Conservation (phyloP, 2,888 invertebrate species). For the Cosmopolites sordidus region DNA sequence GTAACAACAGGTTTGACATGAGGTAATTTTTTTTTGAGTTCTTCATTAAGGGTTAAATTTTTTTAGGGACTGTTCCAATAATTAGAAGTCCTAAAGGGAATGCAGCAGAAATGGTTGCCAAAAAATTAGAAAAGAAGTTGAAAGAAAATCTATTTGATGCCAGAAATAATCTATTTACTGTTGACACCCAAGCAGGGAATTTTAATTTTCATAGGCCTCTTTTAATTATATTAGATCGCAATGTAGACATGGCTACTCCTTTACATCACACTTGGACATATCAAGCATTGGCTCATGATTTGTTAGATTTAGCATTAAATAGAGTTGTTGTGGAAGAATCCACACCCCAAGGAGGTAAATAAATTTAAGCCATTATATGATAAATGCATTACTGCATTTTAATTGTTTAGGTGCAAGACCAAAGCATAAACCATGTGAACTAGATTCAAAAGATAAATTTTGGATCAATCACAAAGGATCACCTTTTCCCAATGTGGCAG, state of each 20-base stretch:
- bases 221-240: constrained; percentile 87
- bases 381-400: too few relatives aligned
- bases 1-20: constrained; percentile 76
- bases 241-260: constrained; percentile 95
- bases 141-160: constrained; percentile 96
- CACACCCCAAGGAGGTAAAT: constrained; percentile 19
- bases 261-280: constrained; percentile 99
- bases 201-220: constrained; percentile 91
- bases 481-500: constrained; percentile 91
- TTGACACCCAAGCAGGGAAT: constrained; percentile 72
- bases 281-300: constrained; percentile 96
- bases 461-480: constrained; percentile 94
- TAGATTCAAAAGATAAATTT: constrained; percentile 84
- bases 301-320: constrained; percentile 87
- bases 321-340: constrained; percentile 51
- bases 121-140: constrained; percentile 93
- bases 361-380: neutral
- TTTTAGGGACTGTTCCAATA: constrained; percentile 75
- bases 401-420: constrained; percentile 56
- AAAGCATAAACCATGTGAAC: constrained; percentile 84
- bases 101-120: constrained; percentile 98
- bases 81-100: constrained; percentile 91
- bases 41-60: neutral
- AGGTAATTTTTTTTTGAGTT: neutral
- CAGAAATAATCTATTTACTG: constrained; percentile 90